A percentile compares a stretch with the other conserved stretches of the same genome.
These are phyloP conservation scores for Ectemnius lituratus DNA, from an alignment of 2,888 invertebrate species.

Conservation along the genomic window DNA sequence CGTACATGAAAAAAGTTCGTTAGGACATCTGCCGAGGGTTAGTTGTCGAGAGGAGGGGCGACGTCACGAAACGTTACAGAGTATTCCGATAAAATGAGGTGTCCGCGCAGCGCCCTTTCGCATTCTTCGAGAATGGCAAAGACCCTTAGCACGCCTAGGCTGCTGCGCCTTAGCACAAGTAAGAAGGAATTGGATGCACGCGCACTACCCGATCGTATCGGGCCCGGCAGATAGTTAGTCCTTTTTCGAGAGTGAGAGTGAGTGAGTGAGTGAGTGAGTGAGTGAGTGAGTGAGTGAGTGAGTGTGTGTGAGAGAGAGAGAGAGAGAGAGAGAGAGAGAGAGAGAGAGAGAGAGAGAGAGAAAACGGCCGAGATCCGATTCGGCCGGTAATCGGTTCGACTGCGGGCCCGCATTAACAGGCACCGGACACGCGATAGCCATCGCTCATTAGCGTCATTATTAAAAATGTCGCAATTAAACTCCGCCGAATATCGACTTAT, in stretches of 20 bases:
- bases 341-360: slow-evolving; percentile 15
- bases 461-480: slow-evolving; percentile 64
- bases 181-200: slow-evolving; percentile 42
- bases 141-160: slow-evolving; percentile 4
- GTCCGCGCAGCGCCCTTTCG: slow-evolving; percentile 22
- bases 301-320: no score
- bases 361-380: slow-evolving; percentile 55
- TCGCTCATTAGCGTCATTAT: slow-evolving; percentile 69
- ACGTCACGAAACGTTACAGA: slow-evolving; percentile 39
- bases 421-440: slow-evolving; percentile 63
- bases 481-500: slow-evolving; percentile 58
- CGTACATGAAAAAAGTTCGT: slow-evolving; percentile 52
- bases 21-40: slow-evolving; percentile 54
- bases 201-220: slow-evolving; percentile 54
- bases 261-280: no score
- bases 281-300: no score
- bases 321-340: no score
- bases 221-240: slow-evolving; percentile 44
- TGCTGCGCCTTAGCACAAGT: slow-evolving; percentile 8
- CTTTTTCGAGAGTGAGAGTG: slow-evolving; percentile 42
- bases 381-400: slow-evolving; percentile 61
- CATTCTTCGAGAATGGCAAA: slow-evolving; percentile 28
- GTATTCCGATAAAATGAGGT: slow-evolving; percentile 54
- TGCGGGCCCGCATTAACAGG: slow-evolving; percentile 35
- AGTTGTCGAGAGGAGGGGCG: slow-evolving; percentile 12